phyloP scores from a whole-genome alignment of 2,888 invertebrate genomes.

The Sminthurinus aureus region DNA sequence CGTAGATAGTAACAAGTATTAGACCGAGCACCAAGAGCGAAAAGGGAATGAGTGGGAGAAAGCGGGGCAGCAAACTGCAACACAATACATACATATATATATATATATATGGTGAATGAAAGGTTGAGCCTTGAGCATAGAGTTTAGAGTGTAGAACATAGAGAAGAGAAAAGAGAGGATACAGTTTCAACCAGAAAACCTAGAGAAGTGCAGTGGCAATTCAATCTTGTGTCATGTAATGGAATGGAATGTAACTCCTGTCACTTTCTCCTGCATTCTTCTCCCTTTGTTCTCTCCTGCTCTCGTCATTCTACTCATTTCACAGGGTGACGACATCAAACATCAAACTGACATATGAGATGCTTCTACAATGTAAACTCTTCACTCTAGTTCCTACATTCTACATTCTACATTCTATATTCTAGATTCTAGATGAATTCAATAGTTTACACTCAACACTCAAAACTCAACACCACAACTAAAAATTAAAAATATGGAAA shows the following conservation, averaged over 20 bases:
- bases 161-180: too few species aligned
- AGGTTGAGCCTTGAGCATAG: too few species aligned
- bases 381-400: too few species aligned
- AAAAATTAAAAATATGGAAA: background rate
- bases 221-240: too few species aligned
- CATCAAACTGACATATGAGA: conserved; percentile 40
- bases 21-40: too few species aligned
- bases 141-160: too few species aligned
- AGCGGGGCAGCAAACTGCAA: background rate
- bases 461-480: background rate
- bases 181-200: conserved; percentile 26
- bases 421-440: too few species aligned
- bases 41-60: too few species aligned
- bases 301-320: conserved; percentile 16
- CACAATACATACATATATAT: background rate
- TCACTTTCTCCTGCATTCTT: conserved; percentile 25
- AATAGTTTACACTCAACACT: background rate
- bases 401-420: too few species aligned
- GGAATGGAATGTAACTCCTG: conserved; percentile 5
- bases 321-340: conserved; percentile 34
- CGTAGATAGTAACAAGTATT: too few species aligned
- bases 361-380: too few species aligned
- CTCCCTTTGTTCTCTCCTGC: conserved; percentile 4
- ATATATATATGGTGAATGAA: too few species aligned
- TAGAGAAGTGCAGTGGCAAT: background rate